These are phyloP conservation scores for Cyprinodon tularosa DNA, from an alignment of 2,113 vertebrate species.

Conservation along the genomic window DNA sequence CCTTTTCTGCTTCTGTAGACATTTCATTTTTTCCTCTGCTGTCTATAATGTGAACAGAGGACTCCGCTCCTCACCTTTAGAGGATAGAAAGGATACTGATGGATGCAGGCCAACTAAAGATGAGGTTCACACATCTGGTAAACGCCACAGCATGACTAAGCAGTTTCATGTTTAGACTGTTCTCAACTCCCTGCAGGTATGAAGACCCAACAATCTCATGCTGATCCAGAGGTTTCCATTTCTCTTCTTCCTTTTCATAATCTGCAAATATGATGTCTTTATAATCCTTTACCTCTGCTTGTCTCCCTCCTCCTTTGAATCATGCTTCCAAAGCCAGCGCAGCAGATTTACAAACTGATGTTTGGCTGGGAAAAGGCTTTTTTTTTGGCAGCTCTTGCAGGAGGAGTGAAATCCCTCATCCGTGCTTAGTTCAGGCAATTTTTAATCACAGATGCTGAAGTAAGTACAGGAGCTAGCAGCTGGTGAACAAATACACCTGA, in stretches of 20 bases:
- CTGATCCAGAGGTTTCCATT: slow-evolving; percentile 27
- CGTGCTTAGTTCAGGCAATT: slow-evolving; percentile 29
- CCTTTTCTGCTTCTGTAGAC: slow-evolving; percentile 24
- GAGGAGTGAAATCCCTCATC: slow-evolving; percentile 35
- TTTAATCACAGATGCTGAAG: slow-evolving; percentile 49
- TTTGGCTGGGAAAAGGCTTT: slow-evolving; percentile 27
- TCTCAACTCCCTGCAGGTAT: slow-evolving; percentile 9
- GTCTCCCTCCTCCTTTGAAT: slow-evolving; percentile 34
- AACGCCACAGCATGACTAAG: slow-evolving; percentile 67
- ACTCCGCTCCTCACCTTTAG: slow-evolving; percentile 38
- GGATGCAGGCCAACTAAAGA: slow-evolving; percentile 30
- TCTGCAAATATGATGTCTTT: slow-evolving; percentile 17
- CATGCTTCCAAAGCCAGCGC: slow-evolving; percentile 34
- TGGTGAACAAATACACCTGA: slow-evolving; percentile 31
- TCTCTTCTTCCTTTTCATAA: slow-evolving; percentile 34
- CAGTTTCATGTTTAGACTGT: slow-evolving; percentile 43
- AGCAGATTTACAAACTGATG: slow-evolving; percentile 57
- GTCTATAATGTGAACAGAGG: slow-evolving; percentile 33
- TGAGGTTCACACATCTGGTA: slow-evolving; percentile 58
- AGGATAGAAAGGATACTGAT: slow-evolving; percentile 40
- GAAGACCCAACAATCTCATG: slow-evolving; percentile 33
- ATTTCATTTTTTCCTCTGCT: slow-evolving; percentile 21
- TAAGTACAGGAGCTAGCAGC: slow-evolving; percentile 15
- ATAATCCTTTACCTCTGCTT: slow-evolving; percentile 50
- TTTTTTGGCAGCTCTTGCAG: slow-evolving; percentile 33